Base-by-base conservation (phyloP, 2,113 vertebrate species). In the Trichomycterus rosablanca region DNA sequence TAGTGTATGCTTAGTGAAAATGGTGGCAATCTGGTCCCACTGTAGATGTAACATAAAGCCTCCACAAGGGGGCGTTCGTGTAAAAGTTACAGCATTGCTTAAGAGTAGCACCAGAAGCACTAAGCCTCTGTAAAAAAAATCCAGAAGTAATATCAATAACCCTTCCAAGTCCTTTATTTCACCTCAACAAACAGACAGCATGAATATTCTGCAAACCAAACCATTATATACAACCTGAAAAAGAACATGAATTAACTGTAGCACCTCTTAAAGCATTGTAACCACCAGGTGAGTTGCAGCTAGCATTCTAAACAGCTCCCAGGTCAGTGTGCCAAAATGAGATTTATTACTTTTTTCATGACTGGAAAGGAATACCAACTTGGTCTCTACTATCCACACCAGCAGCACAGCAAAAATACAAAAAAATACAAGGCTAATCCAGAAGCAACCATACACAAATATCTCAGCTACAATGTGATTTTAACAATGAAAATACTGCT, bases 401-500 rank as follows among this genome's bases (percentile, higher is more conserved):
- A 10, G 40, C 78, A 66, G 23, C 64, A 42, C 26, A 68, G 67
- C 77, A 80, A 68, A 78, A 77, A 70, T 74, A 74, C 46, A 71
- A 68, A 70, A 76, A 20, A 65, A 52, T 20, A 14, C 20, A 56
- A 18, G 69, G 46, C 59, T 63, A 54, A 49, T 74, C 67, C 71
- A 49, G 75, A 63, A 76, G 78, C 67, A 70, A 70, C 32, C 53
- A 64, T 35, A 54, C 42, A 39, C 39, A 72, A 26, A 4, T 35
- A 74, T 24, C 56, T 52, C 46, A 58, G 71, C 58, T 76, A 79
- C 56, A 61, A 59, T 76, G 80, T 50, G 61, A 76, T 70, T 71
- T 71, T 73, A 69, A 78, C 70, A 71, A 59, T 73, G 39, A 78
- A n/a, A 81, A 77, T 81, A 76, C 76, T 75, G 77, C 73, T 76